Evolutionary conservation across 2,113 vertebrate genomes (phyloP).

Genomic region (Lophochroa leadbeateri): DNA sequence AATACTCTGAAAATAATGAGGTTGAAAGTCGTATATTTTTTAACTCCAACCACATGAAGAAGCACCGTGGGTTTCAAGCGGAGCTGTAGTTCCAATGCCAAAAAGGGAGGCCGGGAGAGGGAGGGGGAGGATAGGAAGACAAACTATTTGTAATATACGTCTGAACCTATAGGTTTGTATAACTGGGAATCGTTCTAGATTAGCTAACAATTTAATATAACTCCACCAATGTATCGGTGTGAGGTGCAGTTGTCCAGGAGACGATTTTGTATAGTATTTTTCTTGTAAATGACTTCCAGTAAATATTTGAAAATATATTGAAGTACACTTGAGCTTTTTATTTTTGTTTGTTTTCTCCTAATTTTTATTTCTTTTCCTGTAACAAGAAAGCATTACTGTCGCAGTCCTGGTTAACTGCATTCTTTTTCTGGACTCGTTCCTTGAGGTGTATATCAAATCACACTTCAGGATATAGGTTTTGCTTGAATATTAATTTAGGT

Average conservation of each 20-base stretch:
- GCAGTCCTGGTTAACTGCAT: conserved; percentile 89
- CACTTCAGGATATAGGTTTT: conserved; percentile 90
- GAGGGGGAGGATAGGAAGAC: neutral
- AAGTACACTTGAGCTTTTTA: conserved; percentile 86
- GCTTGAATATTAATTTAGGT: conserved; percentile 88
- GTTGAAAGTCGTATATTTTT: conserved; percentile 51
- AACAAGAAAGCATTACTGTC: conserved; percentile 86
- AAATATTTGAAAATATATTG: conserved; percentile 99
- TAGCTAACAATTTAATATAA: conserved; percentile 82
- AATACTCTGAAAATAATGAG: conserved; percentile 45
- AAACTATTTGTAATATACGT: conserved; percentile 75
- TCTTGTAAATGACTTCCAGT: conserved; percentile 98
- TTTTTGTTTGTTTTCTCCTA: neutral
- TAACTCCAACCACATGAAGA: conserved; percentile 58
- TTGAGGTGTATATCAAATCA: conserved; percentile 84
- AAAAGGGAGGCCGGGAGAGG: conserved; percentile 40
- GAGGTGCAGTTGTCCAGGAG: conserved; percentile 93
- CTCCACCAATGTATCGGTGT: conserved; percentile 85
- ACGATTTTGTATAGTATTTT: conserved; percentile 99
- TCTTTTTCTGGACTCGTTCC: conserved; percentile 79
- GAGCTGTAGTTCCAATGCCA: conserved; percentile 73
- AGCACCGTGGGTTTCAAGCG: conserved; percentile 52
- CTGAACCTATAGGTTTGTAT: conserved; percentile 81
- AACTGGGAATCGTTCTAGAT: conserved; percentile 86
- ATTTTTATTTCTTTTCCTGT: conserved; percentile 72